Conservation (phyloP, 2,888 invertebrate species). For the Agonopterix alstromeriana region DNA sequence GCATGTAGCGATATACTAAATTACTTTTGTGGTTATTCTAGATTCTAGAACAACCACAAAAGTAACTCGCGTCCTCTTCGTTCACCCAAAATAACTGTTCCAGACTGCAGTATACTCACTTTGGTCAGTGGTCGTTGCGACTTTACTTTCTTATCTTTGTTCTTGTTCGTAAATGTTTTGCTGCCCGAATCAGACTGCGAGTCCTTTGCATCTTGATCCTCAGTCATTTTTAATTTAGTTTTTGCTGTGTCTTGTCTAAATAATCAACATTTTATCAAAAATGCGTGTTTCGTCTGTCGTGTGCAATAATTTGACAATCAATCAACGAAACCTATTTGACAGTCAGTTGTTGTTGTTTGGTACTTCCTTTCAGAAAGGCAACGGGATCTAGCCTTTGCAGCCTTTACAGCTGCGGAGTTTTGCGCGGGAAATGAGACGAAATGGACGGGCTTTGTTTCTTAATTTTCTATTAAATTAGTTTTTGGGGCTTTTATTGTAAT, state of each 20-base stretch:
- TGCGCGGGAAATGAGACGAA: no score
- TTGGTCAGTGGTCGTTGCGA: slow-evolving; percentile 81
- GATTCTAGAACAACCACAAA: no score
- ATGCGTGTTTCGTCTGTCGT: slow-evolving; percentile 11
- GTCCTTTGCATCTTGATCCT: slow-evolving; percentile 74
- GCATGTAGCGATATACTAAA: no score
- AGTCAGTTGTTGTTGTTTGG: no score
- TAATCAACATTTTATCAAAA: slow-evolving; percentile 47
- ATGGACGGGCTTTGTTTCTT: no score
- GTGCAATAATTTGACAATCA: slow-evolving; percentile 9
- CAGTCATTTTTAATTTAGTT: slow-evolving; percentile 67
- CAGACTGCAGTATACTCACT: slow-evolving; percentile 48
- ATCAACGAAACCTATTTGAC: no score
- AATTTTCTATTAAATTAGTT: no score
- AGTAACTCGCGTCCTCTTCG: background rate
- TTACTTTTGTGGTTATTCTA: no score
- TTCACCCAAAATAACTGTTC: slow-evolving; percentile 4
- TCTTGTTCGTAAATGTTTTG: slow-evolving; percentile 68
- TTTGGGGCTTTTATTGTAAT: no score
- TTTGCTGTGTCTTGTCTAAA: slow-evolving; percentile 22
- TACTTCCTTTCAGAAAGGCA: no score
- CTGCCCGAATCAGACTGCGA: slow-evolving; percentile 62
- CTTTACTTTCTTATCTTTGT: slow-evolving; percentile 78
- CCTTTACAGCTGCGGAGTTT: no score
- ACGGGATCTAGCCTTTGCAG: no score